phyloP scores from a whole-genome alignment of 2,113 vertebrate genomes.

The Stegastes partitus region DNA sequence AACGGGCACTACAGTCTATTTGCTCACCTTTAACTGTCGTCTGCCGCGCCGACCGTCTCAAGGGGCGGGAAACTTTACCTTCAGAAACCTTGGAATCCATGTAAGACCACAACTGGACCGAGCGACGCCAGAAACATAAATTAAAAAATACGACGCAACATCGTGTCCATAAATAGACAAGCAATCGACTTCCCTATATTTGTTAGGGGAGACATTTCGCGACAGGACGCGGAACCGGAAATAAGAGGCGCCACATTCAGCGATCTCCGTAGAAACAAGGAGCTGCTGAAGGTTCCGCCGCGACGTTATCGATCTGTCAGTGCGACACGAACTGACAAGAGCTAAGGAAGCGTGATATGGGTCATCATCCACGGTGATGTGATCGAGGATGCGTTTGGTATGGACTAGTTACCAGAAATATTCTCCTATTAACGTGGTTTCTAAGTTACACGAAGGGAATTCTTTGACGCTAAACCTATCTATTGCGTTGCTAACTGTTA shows the following conservation, averaged over 20 bases:
- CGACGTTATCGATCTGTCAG: neutral
- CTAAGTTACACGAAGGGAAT: neutral
- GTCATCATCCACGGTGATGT: neutral
- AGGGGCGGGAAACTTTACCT: rapidly evolving
- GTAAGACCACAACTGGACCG: neutral
- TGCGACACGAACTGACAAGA: neutral
- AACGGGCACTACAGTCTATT: neutral
- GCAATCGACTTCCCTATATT: constrained; percentile 6
- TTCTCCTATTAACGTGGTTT: rapidly evolving
- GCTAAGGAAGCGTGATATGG: neutral
- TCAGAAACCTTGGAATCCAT: constrained; percentile 52
- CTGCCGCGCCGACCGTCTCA: constrained; percentile 52
- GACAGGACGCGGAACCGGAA: constrained; percentile 42
- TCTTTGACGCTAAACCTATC: neutral
- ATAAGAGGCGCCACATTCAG: neutral
- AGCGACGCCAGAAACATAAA: neutral
- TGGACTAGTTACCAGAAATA: neutral
- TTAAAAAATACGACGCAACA: constrained; percentile 14
- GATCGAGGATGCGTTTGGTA: neutral
- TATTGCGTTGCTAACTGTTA: constrained; percentile 24
- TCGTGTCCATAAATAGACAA: neutral
- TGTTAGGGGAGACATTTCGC: constrained; percentile 24
- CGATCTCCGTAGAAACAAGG: constrained; percentile 18
- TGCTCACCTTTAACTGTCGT: constrained; percentile 36
- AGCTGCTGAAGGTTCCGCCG: constrained; percentile 22